phyloP scores from a whole-genome alignment of 2,888 invertebrate genomes.

The Epinotia ramella region DNA sequence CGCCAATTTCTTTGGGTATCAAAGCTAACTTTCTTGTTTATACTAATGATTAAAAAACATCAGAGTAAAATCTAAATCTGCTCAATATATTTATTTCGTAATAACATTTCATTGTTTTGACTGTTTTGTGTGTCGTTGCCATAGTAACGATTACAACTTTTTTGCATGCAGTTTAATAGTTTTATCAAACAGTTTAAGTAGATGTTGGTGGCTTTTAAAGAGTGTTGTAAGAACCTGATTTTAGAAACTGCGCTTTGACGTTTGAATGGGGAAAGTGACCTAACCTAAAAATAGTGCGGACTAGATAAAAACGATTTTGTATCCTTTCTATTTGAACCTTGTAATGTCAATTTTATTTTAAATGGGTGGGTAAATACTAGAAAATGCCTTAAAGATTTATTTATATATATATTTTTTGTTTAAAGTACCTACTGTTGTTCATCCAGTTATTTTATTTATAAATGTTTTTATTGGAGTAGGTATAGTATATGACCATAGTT shows the following conservation, averaged over 20 bases:
- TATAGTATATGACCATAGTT: too few species aligned
- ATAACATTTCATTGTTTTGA: not conserved
- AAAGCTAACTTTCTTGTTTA: too few species aligned
- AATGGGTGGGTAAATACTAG: not conserved
- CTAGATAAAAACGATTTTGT: constrained; percentile 29
- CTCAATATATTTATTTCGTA: not conserved
- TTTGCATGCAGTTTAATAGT: not conserved
- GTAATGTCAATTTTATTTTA: constrained; percentile 13
- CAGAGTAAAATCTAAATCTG: too few species aligned
- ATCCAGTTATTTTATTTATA: not conserved
- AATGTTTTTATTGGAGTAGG: too few species aligned
- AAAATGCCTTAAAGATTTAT: not conserved
- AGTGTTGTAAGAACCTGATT: constrained; percentile 24
- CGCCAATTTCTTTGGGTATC: not conserved
- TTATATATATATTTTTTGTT: not conserved
- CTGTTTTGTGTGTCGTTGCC: constrained; percentile 32
- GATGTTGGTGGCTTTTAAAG: constrained; percentile 20
- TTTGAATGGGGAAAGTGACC: constrained; percentile 60
- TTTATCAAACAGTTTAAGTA: not conserved
- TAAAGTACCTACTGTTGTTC: not conserved
- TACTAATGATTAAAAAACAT: too few species aligned
- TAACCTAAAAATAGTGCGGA: constrained; percentile 53
- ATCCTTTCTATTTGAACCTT: constrained; percentile 45
- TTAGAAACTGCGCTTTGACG: constrained; percentile 40
- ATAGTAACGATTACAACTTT: constrained; percentile 22